Conservation (phyloP, 2,888 invertebrate species). For the Eurytoma californica region DNA sequence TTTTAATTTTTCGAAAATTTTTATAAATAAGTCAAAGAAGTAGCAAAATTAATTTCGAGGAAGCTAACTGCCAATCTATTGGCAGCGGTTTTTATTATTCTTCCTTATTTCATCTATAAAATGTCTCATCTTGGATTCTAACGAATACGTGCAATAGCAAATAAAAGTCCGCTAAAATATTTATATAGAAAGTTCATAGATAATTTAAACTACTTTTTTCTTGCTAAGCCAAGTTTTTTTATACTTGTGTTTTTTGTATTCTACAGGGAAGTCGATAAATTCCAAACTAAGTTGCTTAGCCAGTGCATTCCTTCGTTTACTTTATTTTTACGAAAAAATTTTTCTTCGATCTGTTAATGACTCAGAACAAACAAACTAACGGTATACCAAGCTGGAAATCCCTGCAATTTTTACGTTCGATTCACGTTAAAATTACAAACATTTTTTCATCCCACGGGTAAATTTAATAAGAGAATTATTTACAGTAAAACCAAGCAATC, state of each 20-base stretch:
- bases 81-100: too few species aligned
- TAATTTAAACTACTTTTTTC: not conserved
- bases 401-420: not conserved
- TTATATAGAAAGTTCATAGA: too few species aligned
- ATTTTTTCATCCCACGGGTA: not conserved
- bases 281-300: constrained; percentile 1
- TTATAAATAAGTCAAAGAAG: too few species aligned
- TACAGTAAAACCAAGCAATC: not conserved
- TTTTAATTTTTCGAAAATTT: too few species aligned
- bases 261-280: constrained; percentile 26
- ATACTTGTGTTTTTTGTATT: too few species aligned
- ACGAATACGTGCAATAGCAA: too few species aligned
- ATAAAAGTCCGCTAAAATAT: constrained; percentile 30
- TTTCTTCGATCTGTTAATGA: not conserved
- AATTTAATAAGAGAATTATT: not conserved
- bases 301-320: not conserved
- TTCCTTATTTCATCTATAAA: too few species aligned
- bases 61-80: too few species aligned
- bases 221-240: constrained; percentile 10
- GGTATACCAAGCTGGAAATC: not conserved
- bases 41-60: too few species aligned
- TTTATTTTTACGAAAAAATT: not conserved
- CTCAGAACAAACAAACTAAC: not conserved
- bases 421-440: not conserved
- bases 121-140: too few species aligned